Percentiles rank a stretch among this genome's conserved stretches.
phyloP scores from a whole-genome alignment of 2,797 vertebrate species.

The Tokudaia muenninki region DNA sequence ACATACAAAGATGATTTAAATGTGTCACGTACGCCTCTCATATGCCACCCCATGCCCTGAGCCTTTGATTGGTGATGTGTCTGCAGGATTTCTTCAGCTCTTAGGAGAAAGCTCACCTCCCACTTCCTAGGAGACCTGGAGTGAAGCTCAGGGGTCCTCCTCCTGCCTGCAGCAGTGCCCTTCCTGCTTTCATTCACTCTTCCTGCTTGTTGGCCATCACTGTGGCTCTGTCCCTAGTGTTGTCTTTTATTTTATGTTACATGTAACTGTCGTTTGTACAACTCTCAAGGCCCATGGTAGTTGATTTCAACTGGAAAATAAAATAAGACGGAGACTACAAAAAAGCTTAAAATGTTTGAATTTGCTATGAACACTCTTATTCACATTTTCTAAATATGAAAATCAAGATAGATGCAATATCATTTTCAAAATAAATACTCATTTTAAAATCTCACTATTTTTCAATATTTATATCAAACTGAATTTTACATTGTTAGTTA shows the following conservation, averaged over 20 bases:
- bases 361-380: background rate
- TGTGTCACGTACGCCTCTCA: background rate
- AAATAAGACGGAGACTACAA: background rate
- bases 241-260: background rate
- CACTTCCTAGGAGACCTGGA: too few relatives aligned
- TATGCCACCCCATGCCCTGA: too few relatives aligned
- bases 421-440: background rate
- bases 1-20: background rate
- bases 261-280: background rate
- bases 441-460: background rate
- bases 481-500: background rate
- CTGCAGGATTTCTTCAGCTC: too few relatives aligned
- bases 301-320: background rate
- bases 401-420: background rate
- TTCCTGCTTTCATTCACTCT: background rate
- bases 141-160: background rate
- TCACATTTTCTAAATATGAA: background rate
- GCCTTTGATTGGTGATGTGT: background rate
- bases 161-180: too few relatives aligned
- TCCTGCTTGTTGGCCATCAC: too few relatives aligned
- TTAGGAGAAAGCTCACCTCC: too few relatives aligned
- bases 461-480: background rate
- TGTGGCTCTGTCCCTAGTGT: rapidly evolving
- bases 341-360: background rate
- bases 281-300: too few relatives aligned